phyloP scores from a whole-genome alignment of 2,113 vertebrate genomes.

The Oreochromis tanganicae region DNA sequence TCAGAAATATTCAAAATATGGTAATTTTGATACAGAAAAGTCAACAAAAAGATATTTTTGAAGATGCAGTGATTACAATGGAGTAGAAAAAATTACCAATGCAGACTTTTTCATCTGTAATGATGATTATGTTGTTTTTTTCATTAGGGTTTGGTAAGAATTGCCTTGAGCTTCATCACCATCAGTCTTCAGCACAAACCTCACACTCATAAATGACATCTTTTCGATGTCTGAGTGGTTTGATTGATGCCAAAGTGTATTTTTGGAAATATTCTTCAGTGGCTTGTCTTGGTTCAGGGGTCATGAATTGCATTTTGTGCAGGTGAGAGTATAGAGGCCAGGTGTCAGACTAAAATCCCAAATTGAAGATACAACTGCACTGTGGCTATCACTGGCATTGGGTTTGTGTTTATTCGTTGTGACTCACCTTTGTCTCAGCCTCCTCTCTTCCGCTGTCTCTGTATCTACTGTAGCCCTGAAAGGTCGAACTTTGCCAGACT shows the following conservation, averaged over 20 bases:
- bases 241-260: background rate
- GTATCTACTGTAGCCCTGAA: conserved; percentile 50
- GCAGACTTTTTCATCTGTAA: background rate
- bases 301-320: conserved; percentile 26
- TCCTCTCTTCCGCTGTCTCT: background rate
- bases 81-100: background rate
- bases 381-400: background rate
- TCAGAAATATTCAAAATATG: background rate
- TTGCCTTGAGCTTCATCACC: background rate
- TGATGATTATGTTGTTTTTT: background rate
- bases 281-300: conserved; percentile 4
- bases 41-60: background rate
- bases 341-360: conserved; percentile 11
- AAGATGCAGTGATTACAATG: background rate
- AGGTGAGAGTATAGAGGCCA: conserved; percentile 34
- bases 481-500: conserved; percentile 67
- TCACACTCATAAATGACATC: background rate
- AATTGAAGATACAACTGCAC: conserved; percentile 11
- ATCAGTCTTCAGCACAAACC: background rate
- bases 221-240: background rate
- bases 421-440: conserved; percentile 10
- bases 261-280: background rate
- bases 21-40: background rate
- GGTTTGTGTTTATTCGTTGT: conserved; percentile 12
- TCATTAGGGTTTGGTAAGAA: background rate